These are phyloP conservation scores for Brachionus angularis DNA, from an alignment of 1,140 invertebrate species.

Conservation along the genomic window DNA sequence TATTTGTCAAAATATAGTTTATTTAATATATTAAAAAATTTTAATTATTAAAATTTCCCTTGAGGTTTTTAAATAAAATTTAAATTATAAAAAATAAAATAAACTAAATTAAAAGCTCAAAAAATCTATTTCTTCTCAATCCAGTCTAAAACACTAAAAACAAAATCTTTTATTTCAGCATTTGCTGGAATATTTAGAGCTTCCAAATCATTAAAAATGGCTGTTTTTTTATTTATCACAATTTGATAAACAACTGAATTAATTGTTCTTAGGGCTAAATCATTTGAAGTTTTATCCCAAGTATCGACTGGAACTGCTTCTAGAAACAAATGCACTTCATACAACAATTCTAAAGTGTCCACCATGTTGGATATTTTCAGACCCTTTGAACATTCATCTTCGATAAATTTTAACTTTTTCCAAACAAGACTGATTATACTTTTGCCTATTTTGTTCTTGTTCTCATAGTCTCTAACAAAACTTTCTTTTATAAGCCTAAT, in stretches of 20 bases:
- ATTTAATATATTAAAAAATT: no score
- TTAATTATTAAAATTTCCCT: no score
- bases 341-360: background rate
- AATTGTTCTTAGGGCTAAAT: background rate
- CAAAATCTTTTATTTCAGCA: constrained; percentile 19
- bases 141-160: constrained; percentile 13
- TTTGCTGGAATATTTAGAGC: background rate
- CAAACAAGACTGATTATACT: background rate
- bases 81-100: no score
- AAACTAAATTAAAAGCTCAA: no score
- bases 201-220: background rate
- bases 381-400: no score
- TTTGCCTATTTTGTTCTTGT: background rate
- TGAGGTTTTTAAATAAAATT: no score
- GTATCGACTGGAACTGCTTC: constrained; percentile 4
- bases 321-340: background rate
- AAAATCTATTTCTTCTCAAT: no score
- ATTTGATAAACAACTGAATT: constrained; percentile 7
- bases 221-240: background rate
- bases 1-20: no score
- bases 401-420: background rate
- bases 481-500: constrained; percentile 7
- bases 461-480: background rate
- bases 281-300: background rate
- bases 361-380: background rate